Percentiles rank a stretch among this genome's conserved stretches.
Conservation (phyloP, 2,113 vertebrate species). For the Dipodomys spectabilis region DNA sequence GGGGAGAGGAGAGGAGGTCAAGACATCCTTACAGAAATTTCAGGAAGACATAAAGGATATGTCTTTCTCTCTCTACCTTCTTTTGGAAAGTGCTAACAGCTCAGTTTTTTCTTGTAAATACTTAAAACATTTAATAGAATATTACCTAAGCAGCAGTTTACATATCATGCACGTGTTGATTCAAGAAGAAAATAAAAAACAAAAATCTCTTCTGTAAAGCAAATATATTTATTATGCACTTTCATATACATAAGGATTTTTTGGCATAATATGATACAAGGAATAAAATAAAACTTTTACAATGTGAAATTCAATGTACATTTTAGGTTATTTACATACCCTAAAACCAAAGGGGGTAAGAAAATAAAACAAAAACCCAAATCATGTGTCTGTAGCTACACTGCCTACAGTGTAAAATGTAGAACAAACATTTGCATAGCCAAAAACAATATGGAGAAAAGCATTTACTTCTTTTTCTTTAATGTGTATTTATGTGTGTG, state of each 20-base stretch:
- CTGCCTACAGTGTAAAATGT: conserved; percentile 84
- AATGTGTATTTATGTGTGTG: too few species aligned
- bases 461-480: conserved; percentile 51
- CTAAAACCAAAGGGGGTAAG: conserved; percentile 76
- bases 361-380: conserved; percentile 74
- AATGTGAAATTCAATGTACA: conserved; percentile 98
- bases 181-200: conserved; percentile 64
- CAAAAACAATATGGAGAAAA: conserved; percentile 84
- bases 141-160: background rate
- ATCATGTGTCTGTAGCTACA: conserved; percentile 88
- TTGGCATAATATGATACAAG: conserved; percentile 97
- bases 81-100: background rate
- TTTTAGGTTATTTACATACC: conserved; percentile 95
- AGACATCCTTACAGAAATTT: background rate
- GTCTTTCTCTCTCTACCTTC: background rate
- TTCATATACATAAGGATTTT: conserved; percentile 97
- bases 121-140: conserved; percentile 14
- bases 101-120: background rate
- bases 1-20: too few species aligned
- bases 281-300: conserved; percentile 95
- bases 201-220: conserved; percentile 94
- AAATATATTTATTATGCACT: conserved; percentile 99
- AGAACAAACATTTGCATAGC: conserved; percentile 89
- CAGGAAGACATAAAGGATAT: background rate
- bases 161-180: background rate